These are phyloP conservation scores for Colostygia pectinataria DNA, from an alignment of 2,888 invertebrate genomes.

Conservation along the genomic window DNA sequence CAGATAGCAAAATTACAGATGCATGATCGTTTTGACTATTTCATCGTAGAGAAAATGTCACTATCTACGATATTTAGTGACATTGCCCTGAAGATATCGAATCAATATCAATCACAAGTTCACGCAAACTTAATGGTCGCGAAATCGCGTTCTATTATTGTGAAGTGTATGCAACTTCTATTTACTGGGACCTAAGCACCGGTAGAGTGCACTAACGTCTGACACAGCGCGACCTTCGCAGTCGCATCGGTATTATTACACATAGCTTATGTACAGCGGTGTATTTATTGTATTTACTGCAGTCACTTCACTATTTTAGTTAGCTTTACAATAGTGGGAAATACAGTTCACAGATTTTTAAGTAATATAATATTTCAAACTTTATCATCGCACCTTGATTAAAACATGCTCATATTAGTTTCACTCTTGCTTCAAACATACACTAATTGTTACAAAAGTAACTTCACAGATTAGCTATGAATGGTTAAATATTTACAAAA, in stretches of 20 bases:
- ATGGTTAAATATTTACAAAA: slow-evolving; percentile 4
- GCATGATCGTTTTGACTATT: too few species aligned
- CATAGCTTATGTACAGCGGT: slow-evolving; percentile 52
- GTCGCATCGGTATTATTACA: slow-evolving; percentile 36
- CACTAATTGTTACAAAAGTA: slow-evolving; percentile 9
- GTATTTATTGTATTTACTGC: slow-evolving; percentile 16
- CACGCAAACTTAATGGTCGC: too few species aligned
- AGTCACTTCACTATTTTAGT: slow-evolving; percentile 15
- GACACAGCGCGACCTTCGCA: slow-evolving; percentile 39
- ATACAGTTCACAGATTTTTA: slow-evolving; percentile 1
- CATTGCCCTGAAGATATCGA: too few species aligned
- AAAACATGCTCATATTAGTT: slow-evolving; percentile 6
- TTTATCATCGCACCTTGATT: not conserved
- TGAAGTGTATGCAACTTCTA: too few species aligned
- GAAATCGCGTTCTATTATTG: too few species aligned
- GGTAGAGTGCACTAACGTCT: slow-evolving; percentile 44
- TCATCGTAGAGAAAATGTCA: too few species aligned
- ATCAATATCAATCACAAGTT: too few species aligned
- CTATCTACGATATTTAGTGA: too few species aligned
- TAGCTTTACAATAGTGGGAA: slow-evolving; percentile 14
- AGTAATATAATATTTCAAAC: too few species aligned
- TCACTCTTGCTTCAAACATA: slow-evolving; percentile 7
- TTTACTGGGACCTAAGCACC: too few species aligned
- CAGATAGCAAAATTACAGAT: too few species aligned
- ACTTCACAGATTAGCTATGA: not conserved